phyloP scores from a whole-genome alignment of 2,113 vertebrate genomes.

The Salvelinus fontinalis region DNA sequence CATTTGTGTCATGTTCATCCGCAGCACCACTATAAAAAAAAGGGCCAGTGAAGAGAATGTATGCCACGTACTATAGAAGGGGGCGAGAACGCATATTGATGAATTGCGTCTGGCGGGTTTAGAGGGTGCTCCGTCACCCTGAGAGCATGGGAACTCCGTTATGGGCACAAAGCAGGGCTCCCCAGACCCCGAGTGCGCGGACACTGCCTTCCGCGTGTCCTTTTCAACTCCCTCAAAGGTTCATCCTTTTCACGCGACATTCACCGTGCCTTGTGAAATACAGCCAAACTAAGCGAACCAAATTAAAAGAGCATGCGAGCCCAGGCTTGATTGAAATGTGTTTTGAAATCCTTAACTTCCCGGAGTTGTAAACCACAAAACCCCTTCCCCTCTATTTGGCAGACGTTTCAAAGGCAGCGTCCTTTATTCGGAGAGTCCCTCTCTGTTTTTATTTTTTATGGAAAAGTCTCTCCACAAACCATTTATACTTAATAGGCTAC shows the following conservation, averaged over 20 bases:
- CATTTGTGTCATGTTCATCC: neutral
- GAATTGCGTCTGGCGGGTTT: constrained; percentile 40
- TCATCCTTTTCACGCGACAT: constrained; percentile 20
- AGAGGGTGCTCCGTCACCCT: constrained; percentile 51
- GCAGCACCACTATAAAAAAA: neutral
- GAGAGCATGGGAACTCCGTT: constrained; percentile 52
- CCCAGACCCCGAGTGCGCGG: neutral
- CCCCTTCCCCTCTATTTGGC: constrained; percentile 53
- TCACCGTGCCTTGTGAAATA: constrained; percentile 20
- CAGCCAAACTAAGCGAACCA: constrained; percentile 30
- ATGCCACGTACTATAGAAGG: constrained; percentile 13
- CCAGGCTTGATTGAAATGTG: constrained; percentile 64
- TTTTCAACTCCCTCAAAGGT: constrained; percentile 35
- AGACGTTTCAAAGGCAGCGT: constrained; percentile 65
- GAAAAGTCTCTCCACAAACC: constrained; percentile 15
- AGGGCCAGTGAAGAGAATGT: constrained; percentile 4
- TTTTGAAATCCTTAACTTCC: constrained; percentile 69
- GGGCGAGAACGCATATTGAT: constrained; percentile 42
- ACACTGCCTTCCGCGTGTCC: constrained; percentile 5
- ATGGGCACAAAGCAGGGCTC: constrained; percentile 50
- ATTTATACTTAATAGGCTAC: neutral
- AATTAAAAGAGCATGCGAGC: constrained; percentile 54
- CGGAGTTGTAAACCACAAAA: constrained; percentile 70
- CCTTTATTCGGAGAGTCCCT: constrained; percentile 53
- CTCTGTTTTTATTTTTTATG: constrained; percentile 38